Evolutionary conservation across 2,888 invertebrate species (phyloP), one percentile per base, ranked within the genome.

Genomic region (Polietes domitor): DNA sequence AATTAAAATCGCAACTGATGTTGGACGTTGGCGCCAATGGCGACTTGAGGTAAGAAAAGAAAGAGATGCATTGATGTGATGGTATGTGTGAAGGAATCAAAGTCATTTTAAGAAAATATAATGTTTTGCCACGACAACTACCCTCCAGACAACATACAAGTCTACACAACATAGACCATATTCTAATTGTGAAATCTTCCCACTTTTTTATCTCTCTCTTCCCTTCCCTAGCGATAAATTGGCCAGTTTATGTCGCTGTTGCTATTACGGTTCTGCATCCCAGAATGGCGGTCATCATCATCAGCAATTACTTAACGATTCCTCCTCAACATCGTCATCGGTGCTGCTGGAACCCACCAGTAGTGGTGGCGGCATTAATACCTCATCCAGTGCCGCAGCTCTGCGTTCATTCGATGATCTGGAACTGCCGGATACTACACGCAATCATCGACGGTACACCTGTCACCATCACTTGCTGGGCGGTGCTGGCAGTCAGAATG

Each of bases 401-500:
- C 89, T 94, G 76, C 92, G 94, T 61, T 94, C 94, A 15, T 91
- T 94, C 61, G 94, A 94, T 88, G 95, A 95, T 87, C 88, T 94
- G 47, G 94, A 94, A 74, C 82, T 92, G 21, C 89, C 91, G 5
- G 91, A 92, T 82, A 88, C 90, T 6, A 88, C 89, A 53, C 87
- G 89, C 0, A 86, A 86, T 17, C 88, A 90, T 26, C 90, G 91
- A 3, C 91, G 91, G 9, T 91, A 90, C 55, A 90, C 90, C n/a
- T 90, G 91, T 70, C 91, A 91, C 79, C 90, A 91, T 71, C 84
- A 90, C 10, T 87, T 91, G 15, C 19, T 37, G 15, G 10, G n/a
- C 2, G 65, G 37, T 21, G 89, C 89, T 91, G 92, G 93, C 86
- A 87, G 84, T 70, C 86, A 86, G 43, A 86, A 87, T 26, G 90